A percentile compares a stretch with the other conserved stretches of the same genome.
phyloP scores from a whole-genome alignment of 1,140 invertebrate species.

The Diabrotica virgifera region DNA sequence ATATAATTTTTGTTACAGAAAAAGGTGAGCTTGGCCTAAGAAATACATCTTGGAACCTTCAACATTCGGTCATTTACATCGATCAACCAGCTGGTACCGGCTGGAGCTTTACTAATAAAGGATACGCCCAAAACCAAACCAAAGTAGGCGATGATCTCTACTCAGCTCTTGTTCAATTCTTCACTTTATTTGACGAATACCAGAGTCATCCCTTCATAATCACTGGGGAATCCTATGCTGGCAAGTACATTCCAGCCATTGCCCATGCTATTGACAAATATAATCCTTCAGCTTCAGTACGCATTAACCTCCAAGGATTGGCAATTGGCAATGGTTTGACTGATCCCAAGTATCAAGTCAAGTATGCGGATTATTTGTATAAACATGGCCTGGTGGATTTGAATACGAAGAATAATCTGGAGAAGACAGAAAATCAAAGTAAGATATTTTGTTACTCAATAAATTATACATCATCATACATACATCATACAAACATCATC shows the following conservation, averaged over 20 bases:
- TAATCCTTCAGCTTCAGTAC: slow-evolving; percentile 55
- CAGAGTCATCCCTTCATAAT: slow-evolving; percentile 67
- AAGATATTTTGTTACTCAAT: not conserved
- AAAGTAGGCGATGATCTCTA: slow-evolving; percentile 64
- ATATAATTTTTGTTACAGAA: not conserved
- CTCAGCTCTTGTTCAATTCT: slow-evolving; percentile 65
- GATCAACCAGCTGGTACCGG: slow-evolving; percentile 83
- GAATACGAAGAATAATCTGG: slow-evolving; percentile 55
- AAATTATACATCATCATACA: not conserved
- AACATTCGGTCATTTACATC: slow-evolving; percentile 74
- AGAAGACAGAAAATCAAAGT: not conserved
- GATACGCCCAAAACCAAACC: slow-evolving; percentile 62
- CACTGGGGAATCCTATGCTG: slow-evolving; percentile 82
- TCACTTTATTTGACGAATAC: slow-evolving; percentile 67
- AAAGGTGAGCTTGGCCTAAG: slow-evolving; percentile 13
- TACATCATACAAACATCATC: too few species aligned
- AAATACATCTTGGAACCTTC: slow-evolving; percentile 66
- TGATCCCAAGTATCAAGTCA: slow-evolving; percentile 65
- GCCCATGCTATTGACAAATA: slow-evolving; percentile 66
- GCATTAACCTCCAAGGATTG: slow-evolving; percentile 69
- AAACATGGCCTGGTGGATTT: slow-evolving; percentile 73
- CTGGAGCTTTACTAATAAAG: slow-evolving; percentile 67
- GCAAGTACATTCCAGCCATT: slow-evolving; percentile 76
- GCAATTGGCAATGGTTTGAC: slow-evolving; percentile 82
- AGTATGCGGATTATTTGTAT: slow-evolving; percentile 64